Conservation (phyloP, 2,113 vertebrate species). For the Bubo bubo region DNA sequence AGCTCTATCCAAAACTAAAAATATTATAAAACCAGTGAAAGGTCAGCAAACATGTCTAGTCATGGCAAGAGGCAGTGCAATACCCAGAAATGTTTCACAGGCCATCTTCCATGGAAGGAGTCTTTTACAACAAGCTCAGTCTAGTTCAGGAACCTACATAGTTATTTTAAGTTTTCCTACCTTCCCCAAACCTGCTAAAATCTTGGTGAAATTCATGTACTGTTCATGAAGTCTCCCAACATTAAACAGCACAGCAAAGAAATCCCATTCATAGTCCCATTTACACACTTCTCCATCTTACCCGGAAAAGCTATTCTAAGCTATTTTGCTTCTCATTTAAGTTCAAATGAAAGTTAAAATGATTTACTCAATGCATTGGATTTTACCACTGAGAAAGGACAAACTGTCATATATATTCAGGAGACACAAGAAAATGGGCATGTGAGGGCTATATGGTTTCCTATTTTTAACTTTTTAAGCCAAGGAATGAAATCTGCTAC, state of each 20-base stretch:
- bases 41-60: not conserved
- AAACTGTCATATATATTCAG: not conserved
- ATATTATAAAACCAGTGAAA: not conserved
- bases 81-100: not conserved
- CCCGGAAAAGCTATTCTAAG: not conserved
- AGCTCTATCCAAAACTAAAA: not conserved
- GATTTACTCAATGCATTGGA: not conserved
- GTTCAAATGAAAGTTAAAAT: not conserved
- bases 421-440: not conserved
- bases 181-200: not conserved
- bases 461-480: not conserved
- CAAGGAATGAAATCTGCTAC: not conserved
- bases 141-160: not conserved
- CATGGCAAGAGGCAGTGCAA: not conserved
- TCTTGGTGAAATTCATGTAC: not conserved
- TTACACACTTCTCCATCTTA: not conserved
- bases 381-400: not conserved
- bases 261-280: not conserved
- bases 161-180: not conserved
- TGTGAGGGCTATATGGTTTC: not conserved
- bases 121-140: not conserved
- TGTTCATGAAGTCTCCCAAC: not conserved
- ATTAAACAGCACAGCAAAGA: not conserved
- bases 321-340: not conserved
- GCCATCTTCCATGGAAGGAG: not conserved